Base-by-base conservation (phyloP, 2,797 vertebrate species). In the Cossypha caffra region DNA sequence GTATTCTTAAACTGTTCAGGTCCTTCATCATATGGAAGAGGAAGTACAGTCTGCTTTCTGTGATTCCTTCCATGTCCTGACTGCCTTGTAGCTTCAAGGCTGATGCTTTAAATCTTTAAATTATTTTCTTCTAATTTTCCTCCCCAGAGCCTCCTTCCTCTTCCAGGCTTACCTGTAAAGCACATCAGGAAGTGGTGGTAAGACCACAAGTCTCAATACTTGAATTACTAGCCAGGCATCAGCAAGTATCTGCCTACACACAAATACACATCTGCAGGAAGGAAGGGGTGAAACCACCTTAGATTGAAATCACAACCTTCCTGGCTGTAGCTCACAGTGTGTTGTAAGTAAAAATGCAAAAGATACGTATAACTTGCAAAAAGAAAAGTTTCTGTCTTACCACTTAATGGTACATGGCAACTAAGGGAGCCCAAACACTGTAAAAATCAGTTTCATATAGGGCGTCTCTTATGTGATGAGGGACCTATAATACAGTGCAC, bases 271-370 rank as follows among this genome's bases (percentile, higher is more conserved):
- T 87, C 84, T 93, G 47, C 81, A 95, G 95, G 92, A 95, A 96
- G 91, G 90, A 97, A 94, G 82, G 75, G 64, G 84, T 88, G 90
- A 95, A 96, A 72, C 62, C 64, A 88, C 51, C 84, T 87, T 59
- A 67, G 75, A 82, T 43, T 82, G 90, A 93, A 93, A 95, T 96
- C 82, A 90, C 64, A 94, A 91, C 76, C 82, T 90, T 51, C 76
- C 47, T 1, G 5, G 88, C 72, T 90, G 68, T 74, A 89, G 78
- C 64, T 93, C 31, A 40, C 38, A 43, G n/a, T 25, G 25, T 67
- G 29, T 59, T 69, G 12, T 25, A 75, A 94, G 58, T 69, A 42
- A 94, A 86, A 86, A 93, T 52, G 26, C 78, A 79, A 92, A 84
- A 95, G 33, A 12, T 48, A 64, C 6, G 16, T 14, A 37, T 9